These are phyloP conservation scores for Blera fallax DNA, from an alignment of 2,888 invertebrate species.

Conservation along the genomic window DNA sequence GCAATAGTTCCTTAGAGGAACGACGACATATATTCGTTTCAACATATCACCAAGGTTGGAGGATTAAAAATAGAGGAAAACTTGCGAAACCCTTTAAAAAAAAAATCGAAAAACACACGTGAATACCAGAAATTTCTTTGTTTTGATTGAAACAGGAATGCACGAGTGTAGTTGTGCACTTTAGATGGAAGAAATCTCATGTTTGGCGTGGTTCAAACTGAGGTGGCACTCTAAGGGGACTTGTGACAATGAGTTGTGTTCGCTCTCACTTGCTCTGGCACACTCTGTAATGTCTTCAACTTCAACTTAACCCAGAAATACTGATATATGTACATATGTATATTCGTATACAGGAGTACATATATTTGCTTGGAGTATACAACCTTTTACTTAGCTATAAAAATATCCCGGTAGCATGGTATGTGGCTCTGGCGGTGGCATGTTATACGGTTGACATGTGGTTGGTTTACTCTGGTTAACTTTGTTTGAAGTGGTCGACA, in stretches of 20 bases:
- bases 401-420: slow-evolving; percentile 17
- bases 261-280: neutral
- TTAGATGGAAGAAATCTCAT: slow-evolving; percentile 50
- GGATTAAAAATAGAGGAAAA: slow-evolving; percentile 29
- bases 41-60: slow-evolving; percentile 23
- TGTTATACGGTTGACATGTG: slow-evolving; percentile 15
- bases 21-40: slow-evolving; percentile 26
- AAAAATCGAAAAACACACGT: slow-evolving; percentile 18
- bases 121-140: slow-evolving; percentile 42
- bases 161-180: slow-evolving; percentile 53
- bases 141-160: slow-evolving; percentile 47
- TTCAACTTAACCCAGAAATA: slow-evolving; percentile 70
- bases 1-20: slow-evolving; percentile 46
- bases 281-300: slow-evolving; percentile 43
- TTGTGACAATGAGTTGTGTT: slow-evolving; percentile 24
- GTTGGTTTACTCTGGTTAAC: slow-evolving; percentile 36
- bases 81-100: no score
- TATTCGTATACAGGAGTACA: slow-evolving; percentile 34
- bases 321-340: slow-evolving; percentile 26
- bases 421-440: neutral
- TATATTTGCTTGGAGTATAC: slow-evolving; percentile 34
- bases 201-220: slow-evolving; percentile 40
- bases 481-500: slow-evolving; percentile 37
- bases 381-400: slow-evolving; percentile 34
- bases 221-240: slow-evolving; percentile 29